These are phyloP conservation scores for Geopemphigus sp. DNA, from an alignment of 1,140 invertebrate species.

Conservation along the genomic window DNA sequence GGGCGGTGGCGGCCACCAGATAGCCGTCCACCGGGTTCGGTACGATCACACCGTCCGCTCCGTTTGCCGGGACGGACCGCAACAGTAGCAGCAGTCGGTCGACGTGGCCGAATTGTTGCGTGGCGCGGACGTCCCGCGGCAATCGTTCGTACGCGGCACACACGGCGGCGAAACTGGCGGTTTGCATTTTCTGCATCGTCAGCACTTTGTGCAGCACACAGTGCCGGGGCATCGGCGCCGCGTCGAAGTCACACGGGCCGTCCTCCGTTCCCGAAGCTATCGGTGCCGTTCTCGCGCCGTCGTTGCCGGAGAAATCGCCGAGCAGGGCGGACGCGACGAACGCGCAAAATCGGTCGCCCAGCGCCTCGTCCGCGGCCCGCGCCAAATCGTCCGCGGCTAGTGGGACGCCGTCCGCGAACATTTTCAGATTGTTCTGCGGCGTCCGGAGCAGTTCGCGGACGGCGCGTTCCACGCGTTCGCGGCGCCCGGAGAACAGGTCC, in stretches of 20 bases:
- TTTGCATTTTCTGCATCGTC: conserved; percentile 23
- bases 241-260: background rate
- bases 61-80: too few relatives aligned
- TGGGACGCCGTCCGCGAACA: conserved; percentile 14
- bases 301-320: background rate
- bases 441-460: background rate
- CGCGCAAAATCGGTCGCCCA: background rate
- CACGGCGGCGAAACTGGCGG: background rate
- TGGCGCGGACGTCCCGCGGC: background rate
- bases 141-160: background rate
- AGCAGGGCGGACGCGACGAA: background rate
- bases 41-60: rapidly evolving
- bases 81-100: background rate
- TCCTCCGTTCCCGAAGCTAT: too few relatives aligned
- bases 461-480: conserved; percentile 7
- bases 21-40: background rate
- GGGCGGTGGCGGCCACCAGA: conserved; percentile 24
- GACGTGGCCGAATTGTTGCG: background rate
- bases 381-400: background rate
- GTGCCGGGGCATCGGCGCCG: background rate
- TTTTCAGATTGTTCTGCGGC: conserved; percentile 48
- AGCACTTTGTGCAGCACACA: conserved; percentile 21
- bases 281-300: rapidly evolving
- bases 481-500: conserved; percentile 45
- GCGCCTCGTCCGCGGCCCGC: background rate